Conservation (phyloP, 1,140 invertebrate genomes). For the Euborellia annulipes region DNA sequence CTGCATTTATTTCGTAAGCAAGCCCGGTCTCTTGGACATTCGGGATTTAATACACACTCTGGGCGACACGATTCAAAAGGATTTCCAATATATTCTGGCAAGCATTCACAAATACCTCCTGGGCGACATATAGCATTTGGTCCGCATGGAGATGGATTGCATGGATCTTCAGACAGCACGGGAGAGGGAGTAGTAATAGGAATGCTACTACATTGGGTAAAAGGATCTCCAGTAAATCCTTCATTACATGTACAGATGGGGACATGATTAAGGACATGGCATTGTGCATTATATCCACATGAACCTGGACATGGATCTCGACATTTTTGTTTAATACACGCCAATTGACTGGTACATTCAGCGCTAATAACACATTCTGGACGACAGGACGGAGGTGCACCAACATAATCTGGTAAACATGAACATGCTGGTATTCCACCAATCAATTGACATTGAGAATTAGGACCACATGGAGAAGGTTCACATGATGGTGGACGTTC, state of each 20-base stretch:
- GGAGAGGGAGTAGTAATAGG: slow-evolving; percentile 20
- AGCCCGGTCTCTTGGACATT: slow-evolving; percentile 62
- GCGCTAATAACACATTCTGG: slow-evolving; percentile 56
- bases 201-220: slow-evolving; percentile 44
- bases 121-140: slow-evolving; percentile 48
- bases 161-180: slow-evolving; percentile 29
- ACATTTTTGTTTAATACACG: slow-evolving; percentile 56
- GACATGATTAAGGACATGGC: slow-evolving; percentile 53
- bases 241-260: slow-evolving; percentile 57
- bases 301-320: slow-evolving; percentile 58
- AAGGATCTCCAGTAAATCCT: slow-evolving; percentile 58
- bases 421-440: slow-evolving; percentile 56
- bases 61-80: slow-evolving; percentile 64
- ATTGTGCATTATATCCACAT: slow-evolving; percentile 56
- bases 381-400: slow-evolving; percentile 54
- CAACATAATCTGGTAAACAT: slow-evolving; percentile 55
- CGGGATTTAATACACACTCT: slow-evolving; percentile 63
- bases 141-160: slow-evolving; percentile 64
- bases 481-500: slow-evolving; percentile 51
- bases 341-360: slow-evolving; percentile 51
- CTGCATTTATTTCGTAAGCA: slow-evolving; percentile 66
- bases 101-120: slow-evolving; percentile 39
- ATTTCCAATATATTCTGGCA: slow-evolving; percentile 57
- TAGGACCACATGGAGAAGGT: slow-evolving; percentile 65
- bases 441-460: slow-evolving; percentile 57